Evolutionary conservation across 92 coral and sea anemone species (phyloP).

Genomic region (Bergia sp.): DNA sequence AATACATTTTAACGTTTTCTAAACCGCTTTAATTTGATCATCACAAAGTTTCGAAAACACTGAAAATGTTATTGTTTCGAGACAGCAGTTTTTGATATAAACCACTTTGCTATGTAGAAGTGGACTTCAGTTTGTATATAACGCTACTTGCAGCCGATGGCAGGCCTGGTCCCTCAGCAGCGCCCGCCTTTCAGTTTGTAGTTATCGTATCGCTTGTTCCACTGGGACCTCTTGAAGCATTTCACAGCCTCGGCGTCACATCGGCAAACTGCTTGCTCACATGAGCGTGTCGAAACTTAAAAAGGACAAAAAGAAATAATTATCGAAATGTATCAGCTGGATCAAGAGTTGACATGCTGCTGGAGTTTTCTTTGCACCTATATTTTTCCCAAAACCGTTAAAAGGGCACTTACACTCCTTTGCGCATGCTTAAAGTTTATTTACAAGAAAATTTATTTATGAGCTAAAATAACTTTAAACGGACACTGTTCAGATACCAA

Average conservation of each 20-base stretch:
- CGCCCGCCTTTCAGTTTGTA: conserved; percentile 13
- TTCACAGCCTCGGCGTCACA: conserved; percentile 24
- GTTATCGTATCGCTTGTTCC: conserved; percentile 15
- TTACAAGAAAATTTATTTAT: too few species aligned
- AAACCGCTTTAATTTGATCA: background rate
- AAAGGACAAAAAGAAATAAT: background rate
- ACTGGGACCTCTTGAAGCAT: conserved; percentile 22
- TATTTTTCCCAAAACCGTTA: background rate
- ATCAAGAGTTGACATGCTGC: too few species aligned
- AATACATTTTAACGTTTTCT: background rate
- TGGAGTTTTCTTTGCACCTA: background rate
- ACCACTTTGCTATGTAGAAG: background rate
- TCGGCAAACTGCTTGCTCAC: conserved; percentile 25
- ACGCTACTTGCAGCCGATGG: background rate
- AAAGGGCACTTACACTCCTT: too few species aligned
- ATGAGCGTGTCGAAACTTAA: conserved; percentile 7
- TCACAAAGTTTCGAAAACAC: too few species aligned
- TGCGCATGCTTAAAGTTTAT: too few species aligned
- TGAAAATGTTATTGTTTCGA: background rate
- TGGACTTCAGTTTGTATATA: background rate
- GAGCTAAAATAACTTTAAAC: too few species aligned
- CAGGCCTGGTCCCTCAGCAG: background rate
- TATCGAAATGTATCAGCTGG: background rate
- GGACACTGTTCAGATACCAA: too few species aligned
- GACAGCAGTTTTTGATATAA: background rate